Conservation (phyloP, 2,888 invertebrate species). For the Pachycephus smyrnensis region DNA sequence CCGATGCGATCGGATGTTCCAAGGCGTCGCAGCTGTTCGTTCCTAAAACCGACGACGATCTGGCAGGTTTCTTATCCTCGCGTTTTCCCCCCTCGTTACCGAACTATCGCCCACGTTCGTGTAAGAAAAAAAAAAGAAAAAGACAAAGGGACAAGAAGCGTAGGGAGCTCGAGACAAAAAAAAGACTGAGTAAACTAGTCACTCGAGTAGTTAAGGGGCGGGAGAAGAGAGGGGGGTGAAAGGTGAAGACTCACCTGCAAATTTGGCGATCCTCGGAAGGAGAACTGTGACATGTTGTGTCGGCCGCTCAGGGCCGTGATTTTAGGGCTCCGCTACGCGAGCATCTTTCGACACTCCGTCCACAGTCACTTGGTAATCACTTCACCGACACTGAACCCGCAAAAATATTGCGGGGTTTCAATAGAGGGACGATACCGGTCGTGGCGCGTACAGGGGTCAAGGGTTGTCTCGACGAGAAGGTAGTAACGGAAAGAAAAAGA, state of each 20-base stretch:
- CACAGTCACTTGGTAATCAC: slow-evolving; percentile 27
- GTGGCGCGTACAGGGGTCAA: no score
- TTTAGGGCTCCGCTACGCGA: slow-evolving; percentile 62
- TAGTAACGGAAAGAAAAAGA: no score
- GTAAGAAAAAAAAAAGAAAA: no score
- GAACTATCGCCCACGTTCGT: no score
- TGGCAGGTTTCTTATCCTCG: no score
- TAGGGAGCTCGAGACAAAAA: no score
- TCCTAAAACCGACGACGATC: no score
- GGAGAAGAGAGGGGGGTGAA: background rate
- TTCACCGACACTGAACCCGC: slow-evolving; percentile 15
- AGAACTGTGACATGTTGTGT: slow-evolving; percentile 78
- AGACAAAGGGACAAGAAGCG: no score
- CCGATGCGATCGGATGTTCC: no score
- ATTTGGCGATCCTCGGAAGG: slow-evolving; percentile 75
- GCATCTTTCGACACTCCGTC: slow-evolving; percentile 52
- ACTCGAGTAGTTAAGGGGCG: background rate
- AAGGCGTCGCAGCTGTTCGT: no score
- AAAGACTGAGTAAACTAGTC: no score
- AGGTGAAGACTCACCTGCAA: slow-evolving; percentile 70
- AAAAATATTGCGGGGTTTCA: slow-evolving; percentile 2
- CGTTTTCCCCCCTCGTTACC: no score
- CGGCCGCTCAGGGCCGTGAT: slow-evolving; percentile 68
- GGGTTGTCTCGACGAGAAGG: background rate
- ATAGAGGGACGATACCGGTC: slow-evolving; percentile 3